Base-by-base conservation (phyloP, 2,888 invertebrate species). In the Drosophila merina region DNA sequence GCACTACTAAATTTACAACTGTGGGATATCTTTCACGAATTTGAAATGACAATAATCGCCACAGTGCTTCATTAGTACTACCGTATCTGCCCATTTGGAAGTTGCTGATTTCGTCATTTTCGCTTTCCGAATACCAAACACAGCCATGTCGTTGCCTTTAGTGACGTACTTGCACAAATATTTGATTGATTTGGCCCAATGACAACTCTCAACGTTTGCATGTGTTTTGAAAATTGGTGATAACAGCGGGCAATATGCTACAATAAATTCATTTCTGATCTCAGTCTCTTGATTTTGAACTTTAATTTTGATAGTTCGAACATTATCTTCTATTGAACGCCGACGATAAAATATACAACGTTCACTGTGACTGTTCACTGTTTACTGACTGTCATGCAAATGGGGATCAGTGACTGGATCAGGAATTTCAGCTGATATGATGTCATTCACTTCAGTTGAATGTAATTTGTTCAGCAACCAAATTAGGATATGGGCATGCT, bases 21-120 rank as follows among this genome's bases (percentile, higher is more conserved):
- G 14, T 14, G 14, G 14, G 14, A 14, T 8, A 38, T 42, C 57
- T 30, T 47, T 57, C 64, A 47, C 42, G 38, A 47, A 64, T 57
- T 49, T 36, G 51, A 57, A 56, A 57, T 57, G 49, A 57, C n/a
- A 57, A 49, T 50, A 49, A 57, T 49, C 42, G n/a, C n/a, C n/a
- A n/a, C n/a, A n/a, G 49, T 57, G 40, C 42, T 33, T 45, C 36
- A 48, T 56, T 54, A 42, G 54, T 54, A 54, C 54, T 20, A 45
- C 7, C 42, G 44, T 20, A n/a, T n/a, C n/a, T n/a, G n/a, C n/a
- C n/a, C n/a, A n/a, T n/a, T n/a, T n/a, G n/a, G n/a, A n/a, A n/a
- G 30, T 42, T 52, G 28, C 52, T 42, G 42, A 52, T 42, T 52
- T 42, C n/a, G 40, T 52, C 28, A 14, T 14, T 14, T 1, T 1